Evolutionary conservation across 2,113 vertebrate genomes (phyloP), one percentile per base, ranked within the genome.

Genomic region (Bubo blakistoni): DNA sequence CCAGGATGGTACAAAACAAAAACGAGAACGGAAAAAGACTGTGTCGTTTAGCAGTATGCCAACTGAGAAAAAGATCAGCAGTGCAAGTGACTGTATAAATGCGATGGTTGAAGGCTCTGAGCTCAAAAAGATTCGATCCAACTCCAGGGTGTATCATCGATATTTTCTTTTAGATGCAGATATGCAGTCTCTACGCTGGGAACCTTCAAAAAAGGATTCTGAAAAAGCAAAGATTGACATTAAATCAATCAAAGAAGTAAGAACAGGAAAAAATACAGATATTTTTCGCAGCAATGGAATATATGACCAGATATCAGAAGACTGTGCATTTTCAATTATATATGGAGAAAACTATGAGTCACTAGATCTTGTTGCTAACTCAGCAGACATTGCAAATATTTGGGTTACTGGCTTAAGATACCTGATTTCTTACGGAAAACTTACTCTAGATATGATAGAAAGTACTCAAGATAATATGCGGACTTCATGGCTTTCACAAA

Each of bases 41-140:
- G 99, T 99, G 7, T 99, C 99, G 0, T 99, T 99, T 93, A 99
- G 99, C 98, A 99, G 99, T 97, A 99, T 99, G 99, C 99, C 99
- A 2, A 99, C 99, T 0, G 99, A 99, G 97, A 99, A 99, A 81
- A 99, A 99, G 94, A 99, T 99, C 78, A 99, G 99, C 98, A 99
- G 99, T 7, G 99, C 99, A 2, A 99, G 99, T 2, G 99, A 99
- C 92, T 99, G 99, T 42, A 99, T 99, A 93, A 99, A 97, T 2
- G 98, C 99, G 1, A 99, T 99, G 99, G 99, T 99, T 40, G 99
- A 99, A 63, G 99, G 99, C 13, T 99, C 99, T 0, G 99, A 99
- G 96, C 98, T 99, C 92, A 99, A 98, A 96, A 99, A 99, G 96
- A 98, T 99, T 46, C 98, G 99, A 21, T 99, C 99, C 93, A 99